Conservation (phyloP, 2,113 vertebrate species). For the Miniopterus natalensis region DNA sequence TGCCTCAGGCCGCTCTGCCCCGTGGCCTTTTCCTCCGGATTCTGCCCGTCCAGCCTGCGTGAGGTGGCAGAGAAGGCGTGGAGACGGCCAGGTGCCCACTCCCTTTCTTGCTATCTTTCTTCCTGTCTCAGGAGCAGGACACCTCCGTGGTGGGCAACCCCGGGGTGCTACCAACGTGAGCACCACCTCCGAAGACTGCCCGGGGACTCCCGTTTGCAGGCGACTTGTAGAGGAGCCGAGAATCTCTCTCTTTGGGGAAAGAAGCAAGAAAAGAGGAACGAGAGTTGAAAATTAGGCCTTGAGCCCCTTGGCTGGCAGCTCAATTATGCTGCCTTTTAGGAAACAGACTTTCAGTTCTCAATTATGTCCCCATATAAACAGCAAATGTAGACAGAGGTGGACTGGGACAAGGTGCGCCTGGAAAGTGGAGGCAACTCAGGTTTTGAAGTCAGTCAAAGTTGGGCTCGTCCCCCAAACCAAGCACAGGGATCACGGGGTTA, state of each 20-base stretch:
- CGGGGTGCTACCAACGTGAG: background rate
- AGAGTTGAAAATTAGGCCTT: background rate
- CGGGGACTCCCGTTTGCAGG: background rate
- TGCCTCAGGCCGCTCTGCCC: no score
- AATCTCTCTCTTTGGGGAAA: background rate
- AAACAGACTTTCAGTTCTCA: background rate
- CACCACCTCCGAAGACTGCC: background rate
- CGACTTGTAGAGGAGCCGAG: background rate
- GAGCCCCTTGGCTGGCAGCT: background rate
- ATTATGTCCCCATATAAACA: background rate
- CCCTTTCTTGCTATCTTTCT: background rate
- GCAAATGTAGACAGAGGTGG: background rate
- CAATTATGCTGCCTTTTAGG: background rate
- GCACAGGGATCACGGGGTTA: background rate
- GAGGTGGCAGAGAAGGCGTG: background rate
- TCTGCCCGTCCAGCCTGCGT: background rate
- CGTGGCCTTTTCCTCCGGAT: background rate
- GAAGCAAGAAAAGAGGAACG: background rate
- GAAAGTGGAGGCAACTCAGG: fast-evolving
- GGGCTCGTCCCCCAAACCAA: background rate
- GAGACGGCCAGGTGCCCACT: background rate
- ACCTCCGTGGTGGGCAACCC: background rate
- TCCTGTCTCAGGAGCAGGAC: background rate
- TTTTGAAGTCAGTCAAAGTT: background rate
- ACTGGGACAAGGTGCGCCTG: background rate